Conservation (phyloP, 2,888 invertebrate species). For the Lagria hirta region DNA sequence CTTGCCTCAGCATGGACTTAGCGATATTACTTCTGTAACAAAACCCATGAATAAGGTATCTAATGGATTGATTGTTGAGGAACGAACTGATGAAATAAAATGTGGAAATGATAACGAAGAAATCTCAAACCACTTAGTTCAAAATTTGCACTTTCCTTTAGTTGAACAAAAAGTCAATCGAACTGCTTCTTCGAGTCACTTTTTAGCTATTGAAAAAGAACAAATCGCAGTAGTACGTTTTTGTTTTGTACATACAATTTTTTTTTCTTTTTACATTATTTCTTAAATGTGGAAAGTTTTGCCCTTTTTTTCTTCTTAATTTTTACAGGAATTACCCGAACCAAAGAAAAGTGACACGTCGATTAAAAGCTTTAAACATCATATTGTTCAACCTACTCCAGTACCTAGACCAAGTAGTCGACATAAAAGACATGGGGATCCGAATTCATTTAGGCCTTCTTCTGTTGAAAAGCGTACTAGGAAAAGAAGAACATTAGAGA, state of each 20-base stretch:
- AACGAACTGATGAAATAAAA: slow-evolving; percentile 36
- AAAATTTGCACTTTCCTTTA: slow-evolving; percentile 38
- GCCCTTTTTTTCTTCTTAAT: slow-evolving; percentile 20
- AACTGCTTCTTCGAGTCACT: slow-evolving; percentile 40
- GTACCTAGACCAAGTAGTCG: slow-evolving; percentile 41
- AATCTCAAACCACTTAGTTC: slow-evolving; percentile 33
- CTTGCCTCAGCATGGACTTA: slow-evolving; percentile 38
- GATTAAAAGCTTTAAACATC: slow-evolving; percentile 47
- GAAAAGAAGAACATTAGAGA: slow-evolving; percentile 65
- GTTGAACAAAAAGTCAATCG: slow-evolving; percentile 32
- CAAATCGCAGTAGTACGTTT: slow-evolving; percentile 46
- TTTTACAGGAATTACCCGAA: slow-evolving; percentile 53
- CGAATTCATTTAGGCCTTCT: slow-evolving; percentile 7
- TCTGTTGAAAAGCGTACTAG: slow-evolving; percentile 49
- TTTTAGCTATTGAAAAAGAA: slow-evolving; percentile 47
- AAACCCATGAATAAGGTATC: slow-evolving; percentile 28
- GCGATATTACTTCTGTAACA: slow-evolving; percentile 48
- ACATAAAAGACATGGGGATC: slow-evolving; percentile 48
- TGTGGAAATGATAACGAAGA: slow-evolving; percentile 28
- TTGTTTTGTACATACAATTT: too few relatives aligned
- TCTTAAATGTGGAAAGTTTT: too few relatives aligned
- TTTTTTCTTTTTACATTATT: too few relatives aligned
- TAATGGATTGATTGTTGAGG: slow-evolving; percentile 37
- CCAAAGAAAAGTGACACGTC: slow-evolving; percentile 38
- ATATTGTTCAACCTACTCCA: slow-evolving; percentile 48